phyloP scores from a whole-genome alignment of 2,113 vertebrate genomes.

The Zootoca vivipara region DNA sequence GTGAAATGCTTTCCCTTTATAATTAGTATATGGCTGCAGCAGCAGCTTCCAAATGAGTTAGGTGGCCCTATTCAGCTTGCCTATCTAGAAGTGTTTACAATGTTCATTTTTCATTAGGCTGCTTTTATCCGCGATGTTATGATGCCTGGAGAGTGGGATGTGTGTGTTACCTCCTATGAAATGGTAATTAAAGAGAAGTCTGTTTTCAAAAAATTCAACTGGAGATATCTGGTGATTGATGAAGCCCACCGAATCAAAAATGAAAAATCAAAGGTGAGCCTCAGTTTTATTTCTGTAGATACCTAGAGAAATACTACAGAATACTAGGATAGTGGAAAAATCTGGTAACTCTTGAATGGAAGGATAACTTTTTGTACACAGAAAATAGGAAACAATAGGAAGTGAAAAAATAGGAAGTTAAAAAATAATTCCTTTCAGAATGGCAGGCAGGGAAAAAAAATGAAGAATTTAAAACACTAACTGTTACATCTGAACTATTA shows the following conservation, averaged over 20 bases:
- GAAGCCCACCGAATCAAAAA: constrained; percentile 94
- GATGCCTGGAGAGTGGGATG: constrained; percentile 93
- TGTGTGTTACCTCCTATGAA: constrained; percentile 91
- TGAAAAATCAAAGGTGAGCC: constrained; percentile 89
- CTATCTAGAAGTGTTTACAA: background rate
- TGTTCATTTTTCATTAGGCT: constrained; percentile 76
- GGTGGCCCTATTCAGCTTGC: background rate
- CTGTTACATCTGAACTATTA: background rate
- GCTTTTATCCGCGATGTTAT: constrained; percentile 91
- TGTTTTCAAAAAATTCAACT: constrained; percentile 93
- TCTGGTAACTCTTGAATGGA: background rate
- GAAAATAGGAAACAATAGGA: background rate
- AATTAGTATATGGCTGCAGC: background rate
- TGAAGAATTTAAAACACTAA: background rate
- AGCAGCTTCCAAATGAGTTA: background rate
- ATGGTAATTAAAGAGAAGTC: constrained; percentile 92
- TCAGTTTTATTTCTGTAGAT: constrained; percentile 18
- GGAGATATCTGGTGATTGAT: constrained; percentile 90
- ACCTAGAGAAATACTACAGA: background rate
- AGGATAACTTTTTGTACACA: background rate
- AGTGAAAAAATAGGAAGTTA: background rate
- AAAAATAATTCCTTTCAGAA: background rate
- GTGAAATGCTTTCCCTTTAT: background rate
- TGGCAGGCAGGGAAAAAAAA: background rate
- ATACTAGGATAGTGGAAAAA: background rate